These are phyloP conservation scores for Peucedramus taeniatus DNA, from an alignment of 2,113 vertebrate species.

Conservation along the genomic window DNA sequence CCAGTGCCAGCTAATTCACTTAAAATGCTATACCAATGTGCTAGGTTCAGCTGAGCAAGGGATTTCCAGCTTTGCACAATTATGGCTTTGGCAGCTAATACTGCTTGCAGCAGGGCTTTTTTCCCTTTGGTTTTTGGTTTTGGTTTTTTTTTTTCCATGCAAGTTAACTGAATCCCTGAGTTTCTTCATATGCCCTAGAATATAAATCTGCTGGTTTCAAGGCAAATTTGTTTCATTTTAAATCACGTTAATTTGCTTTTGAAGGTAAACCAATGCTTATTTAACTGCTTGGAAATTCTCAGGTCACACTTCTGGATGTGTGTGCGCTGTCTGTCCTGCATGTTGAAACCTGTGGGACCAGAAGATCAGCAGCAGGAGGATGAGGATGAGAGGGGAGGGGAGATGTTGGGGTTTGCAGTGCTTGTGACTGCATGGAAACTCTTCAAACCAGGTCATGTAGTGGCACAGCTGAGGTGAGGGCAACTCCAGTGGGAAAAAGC, in stretches of 20 bases:
- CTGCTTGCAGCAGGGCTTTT: not conserved
- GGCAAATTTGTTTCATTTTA: not conserved
- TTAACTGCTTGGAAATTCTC: not conserved
- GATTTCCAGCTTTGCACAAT: constrained; percentile 22
- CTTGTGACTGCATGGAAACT: rapidly evolving
- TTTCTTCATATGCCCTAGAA: not conserved
- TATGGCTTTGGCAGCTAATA: not conserved
- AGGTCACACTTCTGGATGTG: not conserved
- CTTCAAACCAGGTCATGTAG: not conserved
- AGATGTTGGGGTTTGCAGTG: not conserved
- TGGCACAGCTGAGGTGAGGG: not conserved
- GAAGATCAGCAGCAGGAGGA: not conserved
- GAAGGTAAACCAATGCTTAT: not conserved
- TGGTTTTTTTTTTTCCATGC: not conserved
- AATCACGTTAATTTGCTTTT: not conserved
- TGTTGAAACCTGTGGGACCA: not conserved
- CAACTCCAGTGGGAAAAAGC: not conserved
- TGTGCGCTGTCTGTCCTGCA: rapidly evolving
- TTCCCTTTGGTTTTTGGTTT: not conserved
- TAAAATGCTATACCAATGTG: constrained; percentile 18
- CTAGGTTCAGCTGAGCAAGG: not conserved
- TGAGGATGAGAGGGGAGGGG: not conserved
- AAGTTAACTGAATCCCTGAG: not conserved
- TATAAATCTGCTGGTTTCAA: not conserved
- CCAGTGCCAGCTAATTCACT: constrained; percentile 24